A percentile compares a stretch with the other conserved stretches of the same genome.
These are phyloP conservation scores for Ametastegia equiseti DNA, from an alignment of 2,888 invertebrate genomes.

Conservation along the genomic window DNA sequence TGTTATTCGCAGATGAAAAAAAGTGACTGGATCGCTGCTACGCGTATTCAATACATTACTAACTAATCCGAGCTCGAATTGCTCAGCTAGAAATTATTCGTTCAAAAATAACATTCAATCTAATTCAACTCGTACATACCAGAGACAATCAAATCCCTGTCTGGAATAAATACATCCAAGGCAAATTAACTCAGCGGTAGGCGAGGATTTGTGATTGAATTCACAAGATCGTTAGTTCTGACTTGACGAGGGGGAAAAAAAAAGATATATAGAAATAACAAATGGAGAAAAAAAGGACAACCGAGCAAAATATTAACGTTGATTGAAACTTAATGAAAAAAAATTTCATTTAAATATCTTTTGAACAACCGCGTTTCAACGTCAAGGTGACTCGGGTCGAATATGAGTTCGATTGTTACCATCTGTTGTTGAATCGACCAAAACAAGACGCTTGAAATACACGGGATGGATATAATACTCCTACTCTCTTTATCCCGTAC, in stretches of 20 bases:
- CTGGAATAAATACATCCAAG: neutral
- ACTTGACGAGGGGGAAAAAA: neutral
- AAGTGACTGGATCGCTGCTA: neutral
- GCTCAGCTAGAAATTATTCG: neutral
- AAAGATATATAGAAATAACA: neutral
- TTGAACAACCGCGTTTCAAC: neutral
- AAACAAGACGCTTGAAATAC: conserved; percentile 39
- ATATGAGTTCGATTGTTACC: conserved; percentile 31
- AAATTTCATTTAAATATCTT: conserved; percentile 27
- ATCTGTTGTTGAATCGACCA: conserved; percentile 33
- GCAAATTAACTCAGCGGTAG: neutral
- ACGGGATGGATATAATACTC: neutral
- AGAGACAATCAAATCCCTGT: neutral
- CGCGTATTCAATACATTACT: neutral
- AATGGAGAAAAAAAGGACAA: neutral
- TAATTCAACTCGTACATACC: neutral
- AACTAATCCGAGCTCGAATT: neutral
- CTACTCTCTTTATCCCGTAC: neutral
- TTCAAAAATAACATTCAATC: neutral
- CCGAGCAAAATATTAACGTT: neutral
- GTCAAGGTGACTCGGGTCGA: conserved; percentile 38
- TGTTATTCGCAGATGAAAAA: neutral
- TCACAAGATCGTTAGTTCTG: neutral
- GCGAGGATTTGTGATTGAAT: neutral
- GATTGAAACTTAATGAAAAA: conserved; percentile 34